Conservation (phyloP, 1,140 invertebrate genomes). For the Zaprionus ghesquierei region DNA sequence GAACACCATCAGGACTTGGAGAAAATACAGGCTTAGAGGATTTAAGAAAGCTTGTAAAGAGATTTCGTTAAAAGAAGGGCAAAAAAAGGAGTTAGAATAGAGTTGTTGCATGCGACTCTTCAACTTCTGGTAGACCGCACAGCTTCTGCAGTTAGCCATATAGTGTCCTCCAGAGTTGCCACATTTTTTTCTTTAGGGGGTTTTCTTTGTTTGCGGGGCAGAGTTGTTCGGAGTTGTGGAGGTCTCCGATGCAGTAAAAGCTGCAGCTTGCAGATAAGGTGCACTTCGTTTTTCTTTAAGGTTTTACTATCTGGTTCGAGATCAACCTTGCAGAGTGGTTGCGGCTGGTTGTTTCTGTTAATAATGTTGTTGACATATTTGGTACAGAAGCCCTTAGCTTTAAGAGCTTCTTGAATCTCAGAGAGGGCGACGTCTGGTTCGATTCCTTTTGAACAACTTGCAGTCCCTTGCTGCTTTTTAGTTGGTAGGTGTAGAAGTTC, state of each 20-base stretch:
- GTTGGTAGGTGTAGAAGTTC: background rate
- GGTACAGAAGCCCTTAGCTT: background rate
- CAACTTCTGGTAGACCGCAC: too few relatives aligned
- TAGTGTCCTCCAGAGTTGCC: too few relatives aligned
- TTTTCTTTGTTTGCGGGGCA: too few relatives aligned
- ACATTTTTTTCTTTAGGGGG: too few relatives aligned
- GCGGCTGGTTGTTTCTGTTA: background rate
- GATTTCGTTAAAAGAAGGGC: too few relatives aligned
- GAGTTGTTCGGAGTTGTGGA: background rate
- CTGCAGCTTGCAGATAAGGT: slow-evolving; percentile 7
- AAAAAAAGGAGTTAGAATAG: too few relatives aligned
- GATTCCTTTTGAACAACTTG: background rate
- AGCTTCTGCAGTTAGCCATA: too few relatives aligned
- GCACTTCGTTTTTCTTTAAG: slow-evolving; percentile 4
- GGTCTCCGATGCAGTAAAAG: background rate
- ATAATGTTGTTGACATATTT: background rate
- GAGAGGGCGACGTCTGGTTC: background rate
- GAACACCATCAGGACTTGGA: too few relatives aligned
- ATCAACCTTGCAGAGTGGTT: background rate
- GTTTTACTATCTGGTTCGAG: background rate
- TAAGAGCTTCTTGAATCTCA: background rate
- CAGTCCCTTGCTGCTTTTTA: background rate
- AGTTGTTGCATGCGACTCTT: too few relatives aligned
- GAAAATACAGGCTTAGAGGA: too few relatives aligned
- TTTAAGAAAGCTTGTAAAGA: too few relatives aligned